These are phyloP conservation scores for Atrina japonica DNA, from an alignment of 2,888 invertebrate species.

Conservation along the genomic window DNA sequence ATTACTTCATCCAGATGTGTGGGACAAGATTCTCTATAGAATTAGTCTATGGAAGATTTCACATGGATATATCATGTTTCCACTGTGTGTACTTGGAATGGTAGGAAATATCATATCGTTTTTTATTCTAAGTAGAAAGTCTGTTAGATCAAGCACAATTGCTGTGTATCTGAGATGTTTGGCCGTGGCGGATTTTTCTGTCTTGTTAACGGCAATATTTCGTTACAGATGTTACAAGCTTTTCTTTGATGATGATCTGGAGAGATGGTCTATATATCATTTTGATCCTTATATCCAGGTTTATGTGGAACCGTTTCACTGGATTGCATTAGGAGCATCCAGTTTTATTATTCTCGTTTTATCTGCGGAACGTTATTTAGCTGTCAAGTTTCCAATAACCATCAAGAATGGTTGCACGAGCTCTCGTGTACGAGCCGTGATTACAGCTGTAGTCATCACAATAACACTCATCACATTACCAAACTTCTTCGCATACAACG, in stretches of 20 bases:
- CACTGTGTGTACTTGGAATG: conserved; percentile 56
- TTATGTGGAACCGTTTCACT: conserved; percentile 60
- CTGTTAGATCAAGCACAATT: conserved; percentile 57
- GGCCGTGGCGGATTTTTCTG: conserved; percentile 61
- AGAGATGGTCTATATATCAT: conserved; percentile 47
- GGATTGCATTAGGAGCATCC: conserved; percentile 57
- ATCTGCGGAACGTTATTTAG: conserved; percentile 60
- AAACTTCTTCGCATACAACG: conserved; percentile 50
- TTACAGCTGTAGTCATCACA: conserved; percentile 29
- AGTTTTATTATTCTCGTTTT: conserved; percentile 59
- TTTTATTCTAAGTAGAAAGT: conserved; percentile 56
- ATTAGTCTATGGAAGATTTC: conserved; percentile 42
- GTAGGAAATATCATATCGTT: conserved; percentile 61
- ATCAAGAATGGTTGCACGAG: conserved; percentile 49
- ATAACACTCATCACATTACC: conserved; percentile 50
- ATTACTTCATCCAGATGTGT: background rate
- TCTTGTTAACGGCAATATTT: conserved; percentile 63
- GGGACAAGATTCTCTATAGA: conserved; percentile 36
- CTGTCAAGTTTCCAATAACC: conserved; percentile 54
- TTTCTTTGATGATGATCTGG: conserved; percentile 50
- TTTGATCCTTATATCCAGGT: conserved; percentile 59
- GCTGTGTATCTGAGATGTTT: conserved; percentile 61
- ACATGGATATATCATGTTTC: conserved; percentile 57
- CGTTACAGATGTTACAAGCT: conserved; percentile 61
- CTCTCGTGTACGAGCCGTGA: conserved; percentile 40